Base-by-base conservation (phyloP, 2,888 invertebrate species). In the Andricus curvator region DNA sequence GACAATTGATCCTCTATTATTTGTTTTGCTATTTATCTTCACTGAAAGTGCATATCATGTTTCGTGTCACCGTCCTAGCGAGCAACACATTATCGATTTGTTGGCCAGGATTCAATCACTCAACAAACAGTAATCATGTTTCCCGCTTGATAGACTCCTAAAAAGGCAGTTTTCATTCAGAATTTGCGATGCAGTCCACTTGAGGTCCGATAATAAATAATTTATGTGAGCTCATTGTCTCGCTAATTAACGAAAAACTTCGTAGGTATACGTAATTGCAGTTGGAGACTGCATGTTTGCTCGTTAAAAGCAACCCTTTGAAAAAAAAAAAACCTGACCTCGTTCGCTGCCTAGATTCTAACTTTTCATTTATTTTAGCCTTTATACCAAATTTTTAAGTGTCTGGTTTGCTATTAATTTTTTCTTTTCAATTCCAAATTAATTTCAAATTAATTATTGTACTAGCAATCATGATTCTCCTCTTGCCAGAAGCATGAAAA, bases 91-190 rank as follows among this genome's bases (percentile, higher is more conserved):
- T 48, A 70, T 51, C 29, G 51, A 70, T 48, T 70, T 51, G 70
- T 48, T 67, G 41, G 4, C 22, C 70, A 48, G 51, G 20, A 70
- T 70, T 70, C 70, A 70, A 44, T 70, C 25, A 70, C 70, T 70
- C 48, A 25, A 11, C 20, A 51, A 70, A 70, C 20, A 70, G 70
- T 51, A 70, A 70, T 70, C 70, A 70, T 48, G 70, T 70, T 51
- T 70, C 48, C 48, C 48, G 25, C 44, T 44, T 44, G 70, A 70
- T 70, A 48, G 48, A 70, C 8, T 29, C 48, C 25, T 51, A 70
- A 48, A 48, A 29, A 25, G 70, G 41, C 51, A 70, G 15, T 70
- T 70, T 70, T 48, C 29, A 70, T 70, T 70, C 25, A 22, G 70
- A 70, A 48, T 20, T 51, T 25, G 44, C 17, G 25, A 8, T 48